Conservation (phyloP, 2,797 vertebrate species). For the Tamandua tetradactyla region DNA sequence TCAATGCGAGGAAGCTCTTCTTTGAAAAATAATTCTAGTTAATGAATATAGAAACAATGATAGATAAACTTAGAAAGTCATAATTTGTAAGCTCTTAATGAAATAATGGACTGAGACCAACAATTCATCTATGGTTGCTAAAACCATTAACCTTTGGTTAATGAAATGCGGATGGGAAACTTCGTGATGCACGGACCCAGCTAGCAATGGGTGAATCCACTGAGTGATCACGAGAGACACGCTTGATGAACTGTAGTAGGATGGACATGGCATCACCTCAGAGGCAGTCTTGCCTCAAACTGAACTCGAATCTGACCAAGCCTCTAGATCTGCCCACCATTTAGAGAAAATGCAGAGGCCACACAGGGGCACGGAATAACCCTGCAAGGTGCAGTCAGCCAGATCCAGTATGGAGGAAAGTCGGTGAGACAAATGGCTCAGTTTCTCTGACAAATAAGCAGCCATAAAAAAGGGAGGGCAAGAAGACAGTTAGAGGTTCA, state of each 20-base stretch:
- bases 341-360: neutral
- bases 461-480: neutral
- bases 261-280: neutral
- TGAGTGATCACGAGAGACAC: neutral
- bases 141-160: neutral
- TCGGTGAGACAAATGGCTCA: neutral
- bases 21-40: neutral
- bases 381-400: neutral
- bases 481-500: neutral
- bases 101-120: neutral
- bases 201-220: neutral
- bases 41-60: neutral
- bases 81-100: neutral
- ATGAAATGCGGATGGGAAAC: neutral
- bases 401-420: neutral
- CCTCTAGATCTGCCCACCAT: neutral
- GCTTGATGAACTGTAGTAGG: neutral
- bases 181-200: neutral
- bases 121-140: neutral
- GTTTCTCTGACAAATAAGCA: constrained; percentile 29
- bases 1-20: neutral
- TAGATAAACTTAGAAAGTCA: neutral
- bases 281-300: neutral
- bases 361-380: neutral
- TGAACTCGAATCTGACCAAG: neutral